Evolutionary conservation across 2,797 vertebrate genomes (phyloP).

Genomic region (Crenichthys baileyi): DNA sequence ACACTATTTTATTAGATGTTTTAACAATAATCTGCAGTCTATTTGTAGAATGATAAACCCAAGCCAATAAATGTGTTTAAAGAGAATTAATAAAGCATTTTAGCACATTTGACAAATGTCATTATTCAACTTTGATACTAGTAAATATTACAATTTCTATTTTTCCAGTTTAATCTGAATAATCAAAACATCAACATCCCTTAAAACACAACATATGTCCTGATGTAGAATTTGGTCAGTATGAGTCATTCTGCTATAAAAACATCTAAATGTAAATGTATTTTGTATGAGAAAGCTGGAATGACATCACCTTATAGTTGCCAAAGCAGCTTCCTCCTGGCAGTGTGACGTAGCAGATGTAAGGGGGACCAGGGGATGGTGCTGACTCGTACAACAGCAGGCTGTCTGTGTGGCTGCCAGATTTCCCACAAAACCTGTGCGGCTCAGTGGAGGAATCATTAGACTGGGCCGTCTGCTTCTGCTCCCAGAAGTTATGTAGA

Average conservation of each 20-base stretch:
- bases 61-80: neutral
- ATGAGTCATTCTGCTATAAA: neutral
- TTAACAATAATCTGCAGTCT: neutral
- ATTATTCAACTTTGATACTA: neutral
- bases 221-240: neutral
- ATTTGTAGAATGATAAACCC: neutral
- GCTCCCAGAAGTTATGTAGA: conserved; percentile 93
- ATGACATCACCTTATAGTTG: conserved; percentile 86
- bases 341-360: conserved; percentile 89
- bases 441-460: conserved; percentile 73
- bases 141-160: neutral
- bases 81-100: neutral
- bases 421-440: conserved; percentile 76
- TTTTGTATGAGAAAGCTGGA: neutral
- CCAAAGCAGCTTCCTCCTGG: conserved; percentile 94
- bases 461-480: conserved; percentile 77
- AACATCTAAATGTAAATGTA: neutral
- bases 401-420: conserved; percentile 75
- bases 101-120: neutral
- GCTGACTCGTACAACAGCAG: conserved; percentile 88
- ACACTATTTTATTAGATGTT: neutral
- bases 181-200: neutral
- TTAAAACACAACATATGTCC: neutral
- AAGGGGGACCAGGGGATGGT: conserved; percentile 83
- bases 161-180: neutral